Percentiles rank a stretch among this genome's conserved stretches.
Conservation (phyloP, 1,140 invertebrate genomes). For the Atta cephalotes region DNA sequence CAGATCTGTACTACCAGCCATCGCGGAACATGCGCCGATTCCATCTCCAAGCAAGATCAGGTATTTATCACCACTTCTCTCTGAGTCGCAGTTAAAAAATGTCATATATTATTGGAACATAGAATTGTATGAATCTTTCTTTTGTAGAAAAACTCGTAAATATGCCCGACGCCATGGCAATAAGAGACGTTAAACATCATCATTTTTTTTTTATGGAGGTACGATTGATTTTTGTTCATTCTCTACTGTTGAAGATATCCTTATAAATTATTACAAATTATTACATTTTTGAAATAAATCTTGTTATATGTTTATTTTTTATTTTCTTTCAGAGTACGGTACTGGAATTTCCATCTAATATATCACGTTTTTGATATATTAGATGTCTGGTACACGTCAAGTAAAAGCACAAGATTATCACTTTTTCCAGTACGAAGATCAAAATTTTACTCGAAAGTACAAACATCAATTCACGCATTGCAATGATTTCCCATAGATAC, state of each 20-base stretch:
- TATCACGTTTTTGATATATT: slow-evolving; percentile 31
- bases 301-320: not conserved
- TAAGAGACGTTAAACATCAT: slow-evolving; percentile 81
- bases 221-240: not conserved
- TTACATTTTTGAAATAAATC: not conserved
- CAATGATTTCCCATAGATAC: slow-evolving; percentile 37
- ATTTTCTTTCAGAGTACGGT: slow-evolving; percentile 56
- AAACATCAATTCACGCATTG: slow-evolving; percentile 63
- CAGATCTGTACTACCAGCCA: slow-evolving; percentile 90
- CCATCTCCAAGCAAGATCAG: slow-evolving; percentile 87
- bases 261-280: not conserved
- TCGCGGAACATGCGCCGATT: slow-evolving; percentile 89
- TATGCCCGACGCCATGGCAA: slow-evolving; percentile 82
- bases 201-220: slow-evolving; percentile 56
- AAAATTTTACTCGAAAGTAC: slow-evolving; percentile 63
- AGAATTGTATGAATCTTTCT: slow-evolving; percentile 23
- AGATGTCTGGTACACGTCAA: slow-evolving; percentile 12
- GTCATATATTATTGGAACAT: slow-evolving; percentile 7
- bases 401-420: slow-evolving; percentile 32
- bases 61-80: slow-evolving; percentile 72
- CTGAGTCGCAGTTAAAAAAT: slow-evolving; percentile 31
- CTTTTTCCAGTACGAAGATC: slow-evolving; percentile 51
- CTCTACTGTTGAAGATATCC: not conserved
- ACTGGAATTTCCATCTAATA: slow-evolving; percentile 3
- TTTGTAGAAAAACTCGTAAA: slow-evolving; percentile 81